Base-by-base conservation (phyloP, 1,140 invertebrate species). In the Drosophila kikkawai region DNA sequence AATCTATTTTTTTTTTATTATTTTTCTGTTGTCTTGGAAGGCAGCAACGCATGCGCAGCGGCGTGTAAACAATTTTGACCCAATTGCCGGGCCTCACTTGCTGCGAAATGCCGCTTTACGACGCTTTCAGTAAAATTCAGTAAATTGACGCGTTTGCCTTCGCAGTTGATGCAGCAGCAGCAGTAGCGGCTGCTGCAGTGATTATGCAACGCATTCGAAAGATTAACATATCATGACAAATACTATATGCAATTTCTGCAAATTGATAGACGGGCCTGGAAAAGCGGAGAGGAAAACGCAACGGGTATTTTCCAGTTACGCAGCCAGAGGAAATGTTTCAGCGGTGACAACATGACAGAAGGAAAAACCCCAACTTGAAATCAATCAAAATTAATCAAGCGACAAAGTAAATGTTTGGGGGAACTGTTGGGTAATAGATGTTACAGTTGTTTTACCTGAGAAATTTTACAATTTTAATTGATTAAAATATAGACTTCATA, bases 11-110 rank as follows among this genome's bases (percentile, higher is more conserved):
- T 50, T 29, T 7, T 15, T 19, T 47, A 7, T 4, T 2, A n/a
- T 7, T 15, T 11, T 50, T 9, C 17, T 34, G 48, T 64, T 45
- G 37, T 51, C 50, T 37, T 26, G 37, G 41, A 41, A 42, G 39
- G 50, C 68, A 55, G 36, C 53, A 58, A 61, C 78, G 79, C 79
- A 80, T 66, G 79, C 79, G 79, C 79, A 82, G 61, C 79, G 48
- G 61, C 70, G 65, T 80, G 79, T 73, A 80, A 84, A 84, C 81
- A 84, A 64, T 64, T 58, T 75, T 84, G 81, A 84, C 81, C 81
- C 81, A 83, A 50, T 83, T 84, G 71, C 55, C 80, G 59, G 36
- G 76, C 71, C 80, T 71, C 66, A 80, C 73, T 73, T 71, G 73
- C 58, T 58, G 48, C 47, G 47, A 42, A 57, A 19, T 4, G 22